Conservation (phyloP, 1,140 invertebrate genomes). For the Episyrphus balteatus region DNA sequence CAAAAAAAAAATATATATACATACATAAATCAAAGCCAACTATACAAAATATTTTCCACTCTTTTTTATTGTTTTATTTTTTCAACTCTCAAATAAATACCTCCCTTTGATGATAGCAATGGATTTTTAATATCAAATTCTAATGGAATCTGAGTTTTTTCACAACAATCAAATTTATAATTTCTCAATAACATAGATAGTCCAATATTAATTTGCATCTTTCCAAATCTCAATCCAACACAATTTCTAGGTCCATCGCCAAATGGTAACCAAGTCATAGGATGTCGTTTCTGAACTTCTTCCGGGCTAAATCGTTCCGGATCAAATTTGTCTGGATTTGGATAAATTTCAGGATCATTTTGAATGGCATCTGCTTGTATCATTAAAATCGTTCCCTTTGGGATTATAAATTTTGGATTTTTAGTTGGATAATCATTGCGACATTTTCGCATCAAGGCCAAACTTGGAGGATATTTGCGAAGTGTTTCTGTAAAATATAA, state of each 20-base stretch:
- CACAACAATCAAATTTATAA: slow-evolving; percentile 29
- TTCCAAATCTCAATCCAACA: slow-evolving; percentile 38
- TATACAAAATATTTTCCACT: no score
- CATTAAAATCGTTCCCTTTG: slow-evolving; percentile 37
- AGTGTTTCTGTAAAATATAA: slow-evolving; percentile 35
- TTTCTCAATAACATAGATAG: slow-evolving; percentile 19
- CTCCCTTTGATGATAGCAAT: slow-evolving; percentile 31
- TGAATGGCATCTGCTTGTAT: slow-evolving; percentile 45
- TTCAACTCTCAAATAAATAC: slow-evolving; percentile 17
- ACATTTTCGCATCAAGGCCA: slow-evolving; percentile 17
- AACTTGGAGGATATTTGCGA: slow-evolving; percentile 35
- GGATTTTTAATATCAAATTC: slow-evolving; percentile 35
- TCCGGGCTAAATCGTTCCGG: slow-evolving; percentile 49
- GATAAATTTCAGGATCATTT: no score
- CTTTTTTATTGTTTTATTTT: no score
- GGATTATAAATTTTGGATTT: slow-evolving; percentile 25
- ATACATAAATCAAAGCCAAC: no score
- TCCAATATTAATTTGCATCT: slow-evolving; percentile 18
- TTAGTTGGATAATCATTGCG: slow-evolving; percentile 26
- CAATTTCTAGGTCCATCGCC: slow-evolving; percentile 55
- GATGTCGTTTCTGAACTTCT: slow-evolving; percentile 38
- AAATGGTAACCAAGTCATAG: slow-evolving; percentile 53
- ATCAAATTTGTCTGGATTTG: slow-evolving; percentile 45
- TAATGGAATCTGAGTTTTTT: slow-evolving; percentile 32
- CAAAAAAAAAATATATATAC: no score